Conservation (phyloP, 2,888 invertebrate species). For the Scaptodrosophila latifasciaeformis region DNA sequence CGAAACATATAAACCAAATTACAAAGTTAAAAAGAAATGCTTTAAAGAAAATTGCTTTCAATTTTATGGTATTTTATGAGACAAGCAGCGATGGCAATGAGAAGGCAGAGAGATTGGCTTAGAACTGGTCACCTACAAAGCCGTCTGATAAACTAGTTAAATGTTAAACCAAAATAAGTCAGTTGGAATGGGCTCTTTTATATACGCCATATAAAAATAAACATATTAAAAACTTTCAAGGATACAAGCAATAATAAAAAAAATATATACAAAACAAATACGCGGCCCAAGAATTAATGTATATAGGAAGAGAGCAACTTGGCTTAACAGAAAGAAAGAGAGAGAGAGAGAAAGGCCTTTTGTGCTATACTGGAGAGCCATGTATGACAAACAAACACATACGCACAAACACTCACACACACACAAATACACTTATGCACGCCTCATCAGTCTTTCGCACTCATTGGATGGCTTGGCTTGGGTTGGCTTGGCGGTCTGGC, state of each 20-base stretch:
- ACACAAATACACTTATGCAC: constrained; percentile 17
- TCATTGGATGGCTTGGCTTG: constrained; percentile 5
- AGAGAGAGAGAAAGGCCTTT: constrained; percentile 12
- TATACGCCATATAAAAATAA: constrained; percentile 35
- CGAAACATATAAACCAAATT: constrained; percentile 18
- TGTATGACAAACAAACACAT: neutral
- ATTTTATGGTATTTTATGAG: constrained; percentile 58
- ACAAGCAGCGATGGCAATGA: neutral
- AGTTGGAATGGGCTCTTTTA: neutral
- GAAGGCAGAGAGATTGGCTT: neutral
- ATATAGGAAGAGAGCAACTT: no score
- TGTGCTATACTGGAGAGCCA: constrained; percentile 23
- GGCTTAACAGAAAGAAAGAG: no score
- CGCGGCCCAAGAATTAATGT: neutral
- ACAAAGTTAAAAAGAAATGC: constrained; percentile 31
- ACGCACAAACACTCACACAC: constrained; percentile 2
- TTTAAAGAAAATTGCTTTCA: constrained; percentile 53
- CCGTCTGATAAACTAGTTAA: neutral
- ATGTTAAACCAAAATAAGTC: neutral
- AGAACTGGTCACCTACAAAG: neutral
- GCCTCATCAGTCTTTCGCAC: constrained; percentile 41
- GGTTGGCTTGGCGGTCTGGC: neutral
- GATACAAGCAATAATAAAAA: constrained; percentile 51
- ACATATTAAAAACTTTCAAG: constrained; percentile 65
- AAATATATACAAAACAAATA: constrained; percentile 21